phyloP scores from a whole-genome alignment of 2,113 vertebrate species.

The Oplegnathus fasciatus region DNA sequence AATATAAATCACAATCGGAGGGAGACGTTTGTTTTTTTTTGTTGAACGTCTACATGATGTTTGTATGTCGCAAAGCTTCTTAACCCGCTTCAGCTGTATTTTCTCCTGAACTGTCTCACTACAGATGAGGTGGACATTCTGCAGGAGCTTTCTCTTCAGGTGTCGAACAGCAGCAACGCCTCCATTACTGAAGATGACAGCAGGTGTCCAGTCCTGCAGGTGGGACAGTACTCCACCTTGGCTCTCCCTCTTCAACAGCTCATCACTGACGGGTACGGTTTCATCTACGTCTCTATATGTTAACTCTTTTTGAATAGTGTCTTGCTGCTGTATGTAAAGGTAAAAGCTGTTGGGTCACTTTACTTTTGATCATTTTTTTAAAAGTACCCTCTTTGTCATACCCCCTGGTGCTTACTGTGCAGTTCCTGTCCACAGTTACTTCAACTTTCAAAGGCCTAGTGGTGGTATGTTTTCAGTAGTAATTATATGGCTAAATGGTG shows the following conservation, averaged over 20 bases:
- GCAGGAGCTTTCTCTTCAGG: slow-evolving; percentile 78
- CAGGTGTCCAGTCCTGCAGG: slow-evolving; percentile 84
- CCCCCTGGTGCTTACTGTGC: not conserved
- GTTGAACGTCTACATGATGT: not conserved
- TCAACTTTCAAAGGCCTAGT: not conserved
- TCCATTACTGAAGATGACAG: slow-evolving; percentile 78
- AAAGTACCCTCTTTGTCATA: not conserved
- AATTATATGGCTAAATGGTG: not conserved
- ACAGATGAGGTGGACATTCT: slow-evolving; percentile 89
- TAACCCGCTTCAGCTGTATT: not conserved
- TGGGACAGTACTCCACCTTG: slow-evolving; percentile 90
- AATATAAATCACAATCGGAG: not conserved
- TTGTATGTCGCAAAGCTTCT: not conserved
- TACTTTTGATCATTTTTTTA: not conserved
- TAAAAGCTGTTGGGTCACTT: not conserved
- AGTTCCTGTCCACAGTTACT: not conserved
- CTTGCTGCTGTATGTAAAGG: not conserved
- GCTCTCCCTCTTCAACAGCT: slow-evolving; percentile 83
- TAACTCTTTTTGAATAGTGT: not conserved
- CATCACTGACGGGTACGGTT: slow-evolving; percentile 85
- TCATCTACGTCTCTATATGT: not conserved
- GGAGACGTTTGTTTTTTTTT: not conserved
- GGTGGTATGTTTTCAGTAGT: not conserved
- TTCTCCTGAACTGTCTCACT: slow-evolving; percentile 1
- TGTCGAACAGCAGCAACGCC: slow-evolving; percentile 82